phyloP scores from a whole-genome alignment of 2,888 invertebrate genomes.

The Drosophila peninsularis region DNA sequence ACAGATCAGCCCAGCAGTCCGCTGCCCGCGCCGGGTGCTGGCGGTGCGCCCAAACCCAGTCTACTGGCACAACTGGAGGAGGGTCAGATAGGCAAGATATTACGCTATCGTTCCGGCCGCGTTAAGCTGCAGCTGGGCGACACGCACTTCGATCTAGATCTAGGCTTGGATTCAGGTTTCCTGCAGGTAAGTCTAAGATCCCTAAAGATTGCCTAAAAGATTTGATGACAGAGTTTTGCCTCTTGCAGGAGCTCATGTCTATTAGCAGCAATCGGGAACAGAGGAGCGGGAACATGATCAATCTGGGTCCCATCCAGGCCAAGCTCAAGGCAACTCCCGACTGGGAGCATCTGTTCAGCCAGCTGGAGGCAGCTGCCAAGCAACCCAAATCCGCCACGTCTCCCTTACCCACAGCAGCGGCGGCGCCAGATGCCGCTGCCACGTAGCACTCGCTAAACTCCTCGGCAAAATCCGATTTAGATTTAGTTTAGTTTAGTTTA shows the following conservation, averaged over 20 bases:
- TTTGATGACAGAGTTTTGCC: too few species aligned
- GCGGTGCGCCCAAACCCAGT: slow-evolving; percentile 41
- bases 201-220: too few species aligned
- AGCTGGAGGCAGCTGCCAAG: slow-evolving; percentile 55
- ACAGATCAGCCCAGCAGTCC: slow-evolving; percentile 42
- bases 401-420: slow-evolving; percentile 15
- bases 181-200: slow-evolving; percentile 85
- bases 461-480: not conserved
- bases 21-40: slow-evolving; percentile 7
- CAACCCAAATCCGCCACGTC: slow-evolving; percentile 16
- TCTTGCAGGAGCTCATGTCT: slow-evolving; percentile 86
- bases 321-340: slow-evolving; percentile 87
- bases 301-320: slow-evolving; percentile 86
- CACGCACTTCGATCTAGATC: slow-evolving; percentile 86
- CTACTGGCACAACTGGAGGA: slow-evolving; percentile 85
- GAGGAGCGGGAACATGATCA: slow-evolving; percentile 86
- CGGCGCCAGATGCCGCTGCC: slow-evolving; percentile 16
- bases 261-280: slow-evolving; percentile 85
- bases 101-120: slow-evolving; percentile 87
- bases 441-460: slow-evolving; percentile 34
- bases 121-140: slow-evolving; percentile 86
- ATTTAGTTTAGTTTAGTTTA: slow-evolving; percentile 32
- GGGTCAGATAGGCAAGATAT: slow-evolving; percentile 87
- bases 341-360: slow-evolving; percentile 85
- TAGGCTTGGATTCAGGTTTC: slow-evolving; percentile 87